These are phyloP conservation scores for Probosciger aterrimus DNA, from an alignment of 2,113 vertebrate species.

Conservation along the genomic window DNA sequence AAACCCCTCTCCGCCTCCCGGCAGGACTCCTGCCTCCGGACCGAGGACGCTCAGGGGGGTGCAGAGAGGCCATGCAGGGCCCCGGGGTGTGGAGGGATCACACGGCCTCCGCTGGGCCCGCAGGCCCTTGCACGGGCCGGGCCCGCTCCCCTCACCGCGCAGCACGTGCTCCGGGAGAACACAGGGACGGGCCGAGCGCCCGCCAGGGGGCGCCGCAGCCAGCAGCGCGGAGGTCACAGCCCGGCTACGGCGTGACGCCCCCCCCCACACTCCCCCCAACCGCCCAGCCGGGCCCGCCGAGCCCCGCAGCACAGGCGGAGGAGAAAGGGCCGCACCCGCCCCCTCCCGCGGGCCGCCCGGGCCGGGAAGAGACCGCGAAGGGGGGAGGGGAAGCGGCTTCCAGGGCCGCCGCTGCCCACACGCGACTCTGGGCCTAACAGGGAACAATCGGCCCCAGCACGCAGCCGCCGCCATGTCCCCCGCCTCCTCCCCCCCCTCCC, in stretches of 20 bases:
- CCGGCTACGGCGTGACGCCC: conserved; percentile 43
- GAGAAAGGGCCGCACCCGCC: too few species aligned
- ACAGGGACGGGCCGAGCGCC: not conserved
- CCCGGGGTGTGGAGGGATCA: not conserved
- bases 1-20: fast-evolving
- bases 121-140: not conserved
- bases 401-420: conserved; percentile 74
- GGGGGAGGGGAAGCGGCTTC: conserved; percentile 8
- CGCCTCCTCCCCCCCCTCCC: conserved; percentile 80
- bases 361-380: not conserved
- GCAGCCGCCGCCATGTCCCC: conserved; percentile 76
- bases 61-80: not conserved
- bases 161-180: conserved; percentile 32
- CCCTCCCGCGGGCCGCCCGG: not conserved
- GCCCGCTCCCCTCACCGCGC: conserved; percentile 51
- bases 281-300: not conserved
- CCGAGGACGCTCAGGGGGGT: not conserved
- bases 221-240: conserved; percentile 49
- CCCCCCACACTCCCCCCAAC: not conserved
- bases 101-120: too few species aligned
- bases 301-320: not conserved
- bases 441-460: conserved; percentile 76
- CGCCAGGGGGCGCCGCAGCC: conserved; percentile 22
- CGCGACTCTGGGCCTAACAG: conserved; percentile 80
- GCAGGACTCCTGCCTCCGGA: not conserved